Base-by-base conservation (phyloP, 2,113 vertebrate genomes). In the Antechinus stuartii region DNA sequence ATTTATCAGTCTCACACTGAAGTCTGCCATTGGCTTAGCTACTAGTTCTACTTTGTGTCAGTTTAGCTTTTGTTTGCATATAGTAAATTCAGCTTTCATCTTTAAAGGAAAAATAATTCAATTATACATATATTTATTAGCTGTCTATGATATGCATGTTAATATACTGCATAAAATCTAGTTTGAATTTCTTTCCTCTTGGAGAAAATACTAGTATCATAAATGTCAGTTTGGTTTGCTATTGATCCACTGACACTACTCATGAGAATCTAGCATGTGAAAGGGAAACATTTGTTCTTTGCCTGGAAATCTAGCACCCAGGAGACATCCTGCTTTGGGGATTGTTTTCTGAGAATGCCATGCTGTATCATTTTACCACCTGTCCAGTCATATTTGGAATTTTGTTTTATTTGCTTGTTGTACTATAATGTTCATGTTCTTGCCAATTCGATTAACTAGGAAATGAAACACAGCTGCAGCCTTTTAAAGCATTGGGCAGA, bases 401-500 rank as follows among this genome's bases (percentile, higher is more conserved):
- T 52, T 42, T 92, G 89, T 84, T 90, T 94, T 50, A 76, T 46
- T 93, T 92, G 53, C 92, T 91, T 91, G 76, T 91, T 94, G 95
- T 95, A 46, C 93, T 42, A n/a, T 91, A 94, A 19, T 49, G 35
- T 4, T 92, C 55, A 56, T 49, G 92, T 46, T 47, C 0, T 8
- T 97, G 94, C 96, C 97, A 97, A 7, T 23, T 23, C 68, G 96
- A 97, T 97, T 97, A 96, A 92, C 53, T 12, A 1, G 12, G 61
- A 96, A 98, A 97, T 90, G 95, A 96, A 95, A 94, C 84, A 91
- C 56, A 96, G 94, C 12, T 12, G 93, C 35, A 95, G 16, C 46
- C 96, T 98, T 96, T 96, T 96, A 97, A 97, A 97, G 95, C 76
- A 84, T 61, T 27, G 93, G 97, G 92, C 94, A 96, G 97, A 97